Conservation (phyloP, 2,888 invertebrate genomes). For the Agapostemon virescens region DNA sequence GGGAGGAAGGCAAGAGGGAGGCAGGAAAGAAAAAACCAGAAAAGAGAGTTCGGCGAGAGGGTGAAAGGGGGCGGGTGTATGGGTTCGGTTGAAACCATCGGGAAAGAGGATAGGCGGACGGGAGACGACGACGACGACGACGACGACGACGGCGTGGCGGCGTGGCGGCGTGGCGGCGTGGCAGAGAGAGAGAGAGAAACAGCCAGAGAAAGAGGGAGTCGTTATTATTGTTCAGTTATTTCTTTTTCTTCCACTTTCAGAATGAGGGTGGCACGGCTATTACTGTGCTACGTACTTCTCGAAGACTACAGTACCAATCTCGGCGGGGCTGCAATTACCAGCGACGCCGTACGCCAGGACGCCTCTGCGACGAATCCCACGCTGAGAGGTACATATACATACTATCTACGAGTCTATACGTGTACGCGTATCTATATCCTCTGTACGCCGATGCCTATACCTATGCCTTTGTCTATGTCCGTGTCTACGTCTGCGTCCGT, state of each 20-base stretch:
- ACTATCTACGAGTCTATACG: not conserved
- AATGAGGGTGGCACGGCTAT: slow-evolving; percentile 79
- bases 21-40: slow-evolving; percentile 24
- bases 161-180: not conserved
- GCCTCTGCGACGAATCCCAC: slow-evolving; percentile 68
- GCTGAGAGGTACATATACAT: slow-evolving; percentile 58
- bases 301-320: slow-evolving; percentile 76
- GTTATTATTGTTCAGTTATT: slow-evolving; percentile 64
- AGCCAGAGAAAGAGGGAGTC: slow-evolving; percentile 26
- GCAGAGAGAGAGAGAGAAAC: not conserved
- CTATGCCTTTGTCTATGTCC: no score
- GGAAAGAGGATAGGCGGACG: not conserved
- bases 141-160: not conserved
- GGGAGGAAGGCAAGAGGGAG: not conserved
- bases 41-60: not conserved
- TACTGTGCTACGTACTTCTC: slow-evolving; percentile 78
- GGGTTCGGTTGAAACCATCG: not conserved
- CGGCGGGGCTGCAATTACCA: slow-evolving; percentile 73
- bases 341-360: slow-evolving; percentile 75
- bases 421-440: not conserved
- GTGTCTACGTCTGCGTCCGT: no score
- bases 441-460: not conserved
- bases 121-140: no score
- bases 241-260: slow-evolving; percentile 68
- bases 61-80: not conserved